A percentile compares a stretch with the other conserved stretches of the same genome.
Evolutionary conservation across 2,113 vertebrate species (phyloP).

Genomic region (Vanacampus margaritifer): DNA sequence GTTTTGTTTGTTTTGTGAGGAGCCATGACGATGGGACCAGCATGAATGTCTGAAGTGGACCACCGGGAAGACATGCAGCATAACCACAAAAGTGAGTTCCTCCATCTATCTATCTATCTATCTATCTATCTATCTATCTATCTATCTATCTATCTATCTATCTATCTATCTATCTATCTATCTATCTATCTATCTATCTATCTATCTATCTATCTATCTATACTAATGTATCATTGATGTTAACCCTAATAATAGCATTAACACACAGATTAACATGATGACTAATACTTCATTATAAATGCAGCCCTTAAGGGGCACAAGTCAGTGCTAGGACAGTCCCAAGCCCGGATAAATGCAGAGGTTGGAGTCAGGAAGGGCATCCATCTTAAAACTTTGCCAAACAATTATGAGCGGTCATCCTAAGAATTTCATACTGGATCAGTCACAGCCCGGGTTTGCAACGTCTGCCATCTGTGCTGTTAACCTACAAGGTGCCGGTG

Average conservation of each 20-base stretch:
- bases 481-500: background rate
- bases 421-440: background rate
- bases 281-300: background rate
- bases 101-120: background rate
- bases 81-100: conserved; percentile 6
- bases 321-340: background rate
- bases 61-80: conserved; percentile 6
- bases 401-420: background rate
- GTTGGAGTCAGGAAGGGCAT: background rate
- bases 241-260: background rate
- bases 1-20: conserved; percentile 6
- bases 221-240: background rate
- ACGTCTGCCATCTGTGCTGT: background rate
- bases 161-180: background rate
- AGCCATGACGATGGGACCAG: background rate
- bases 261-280: background rate
- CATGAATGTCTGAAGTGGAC: background rate
- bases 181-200: background rate
- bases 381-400: background rate
- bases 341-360: background rate
- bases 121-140: background rate
- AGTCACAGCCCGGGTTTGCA: background rate
- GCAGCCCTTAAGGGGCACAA: background rate
- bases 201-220: background rate
- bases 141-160: background rate